Conservation (phyloP, 1,140 invertebrate genomes). For the Chironomus striatipennis region DNA sequence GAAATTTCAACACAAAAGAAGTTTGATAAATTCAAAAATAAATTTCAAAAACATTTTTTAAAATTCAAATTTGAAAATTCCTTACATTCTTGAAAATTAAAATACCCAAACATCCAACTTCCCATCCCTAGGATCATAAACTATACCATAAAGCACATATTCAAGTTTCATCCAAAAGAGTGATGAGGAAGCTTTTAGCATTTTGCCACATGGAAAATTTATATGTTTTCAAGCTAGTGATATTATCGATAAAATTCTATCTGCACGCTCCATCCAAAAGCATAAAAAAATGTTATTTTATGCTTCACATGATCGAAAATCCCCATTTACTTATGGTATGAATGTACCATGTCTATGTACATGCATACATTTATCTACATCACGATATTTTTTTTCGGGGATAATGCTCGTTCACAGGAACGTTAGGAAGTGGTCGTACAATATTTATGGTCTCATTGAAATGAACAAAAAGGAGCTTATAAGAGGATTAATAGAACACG, state of each 20-base stretch:
- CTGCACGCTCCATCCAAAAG: not conserved
- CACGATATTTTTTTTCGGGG: not conserved
- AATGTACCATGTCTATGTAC: not conserved
- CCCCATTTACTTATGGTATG: not conserved
- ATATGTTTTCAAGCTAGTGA: not conserved
- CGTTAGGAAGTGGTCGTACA: not conserved
- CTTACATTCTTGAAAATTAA: too few relatives aligned
- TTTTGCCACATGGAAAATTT: too few relatives aligned
- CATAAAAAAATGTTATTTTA: not conserved
- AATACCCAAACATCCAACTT: too few relatives aligned
- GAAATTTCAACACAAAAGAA: too few relatives aligned
- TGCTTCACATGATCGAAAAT: not conserved
- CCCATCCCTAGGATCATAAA: too few relatives aligned
- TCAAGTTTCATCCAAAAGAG: too few relatives aligned
- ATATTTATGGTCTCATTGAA: not conserved
- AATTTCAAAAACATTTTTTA: too few relatives aligned
- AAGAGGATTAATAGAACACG: not conserved
- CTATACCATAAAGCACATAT: too few relatives aligned
- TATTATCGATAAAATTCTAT: not conserved
- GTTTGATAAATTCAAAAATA: too few relatives aligned
- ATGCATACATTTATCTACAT: not conserved
- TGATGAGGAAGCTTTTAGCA: too few relatives aligned
- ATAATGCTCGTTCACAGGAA: not conserved
- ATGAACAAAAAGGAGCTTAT: not conserved
- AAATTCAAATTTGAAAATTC: too few relatives aligned